Conservation (phyloP, 2,888 invertebrate species). For the Acrobasis suavella region DNA sequence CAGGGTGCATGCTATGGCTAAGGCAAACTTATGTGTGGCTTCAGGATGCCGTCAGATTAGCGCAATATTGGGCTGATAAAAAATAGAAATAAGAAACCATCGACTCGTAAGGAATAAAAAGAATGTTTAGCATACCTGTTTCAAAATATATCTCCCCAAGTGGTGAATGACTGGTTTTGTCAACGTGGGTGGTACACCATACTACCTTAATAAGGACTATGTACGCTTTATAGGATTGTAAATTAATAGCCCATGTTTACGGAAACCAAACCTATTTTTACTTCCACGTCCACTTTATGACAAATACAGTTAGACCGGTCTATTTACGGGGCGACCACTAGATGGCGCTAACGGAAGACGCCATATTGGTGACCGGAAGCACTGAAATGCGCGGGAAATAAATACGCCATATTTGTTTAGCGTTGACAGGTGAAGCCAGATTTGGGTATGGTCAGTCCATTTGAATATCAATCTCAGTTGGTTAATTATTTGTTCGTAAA, state of each 20-base stretch:
- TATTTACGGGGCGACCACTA: constrained; percentile 28
- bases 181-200: no score
- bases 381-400: constrained; percentile 22
- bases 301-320: constrained; percentile 20
- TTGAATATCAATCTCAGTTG: not conserved
- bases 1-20: no score
- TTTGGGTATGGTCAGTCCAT: constrained; percentile 6
- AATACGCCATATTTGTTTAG: constrained; percentile 19
- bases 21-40: no score
- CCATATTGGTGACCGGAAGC: constrained; percentile 28
- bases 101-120: no score
- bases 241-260: not conserved
- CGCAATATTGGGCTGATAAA: no score
- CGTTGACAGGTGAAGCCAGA: constrained; percentile 10
- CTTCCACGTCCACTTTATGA: constrained; percentile 12
- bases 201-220: no score
- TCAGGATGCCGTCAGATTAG: no score
- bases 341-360: constrained; percentile 26
- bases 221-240: no score
- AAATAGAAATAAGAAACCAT: no score
- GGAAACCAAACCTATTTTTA: constrained; percentile 10
- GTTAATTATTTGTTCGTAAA: constrained; percentile 5
- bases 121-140: no score
- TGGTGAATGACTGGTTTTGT: no score
- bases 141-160: no score